Percentiles rank a stretch among this genome's conserved stretches.
phyloP scores from a whole-genome alignment of 2,797 vertebrate species.

The Peromyscus attwateri region DNA sequence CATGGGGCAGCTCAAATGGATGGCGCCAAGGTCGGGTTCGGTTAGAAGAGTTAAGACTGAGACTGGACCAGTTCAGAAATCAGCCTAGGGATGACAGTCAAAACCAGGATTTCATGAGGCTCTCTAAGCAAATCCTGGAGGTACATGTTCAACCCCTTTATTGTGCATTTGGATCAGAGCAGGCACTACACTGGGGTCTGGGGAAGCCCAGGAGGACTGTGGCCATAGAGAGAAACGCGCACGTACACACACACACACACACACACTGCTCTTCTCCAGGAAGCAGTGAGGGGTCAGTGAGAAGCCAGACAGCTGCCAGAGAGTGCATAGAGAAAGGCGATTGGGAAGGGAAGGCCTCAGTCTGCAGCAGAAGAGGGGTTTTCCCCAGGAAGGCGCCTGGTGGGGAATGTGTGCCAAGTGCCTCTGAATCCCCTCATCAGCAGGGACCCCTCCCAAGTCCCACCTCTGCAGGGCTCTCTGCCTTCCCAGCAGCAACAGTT shows the following conservation, averaged over 20 bases:
- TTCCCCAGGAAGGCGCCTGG: background rate
- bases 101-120: background rate
- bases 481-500: background rate
- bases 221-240: background rate
- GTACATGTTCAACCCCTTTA: background rate
- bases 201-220: background rate
- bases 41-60: background rate
- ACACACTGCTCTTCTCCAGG: background rate
- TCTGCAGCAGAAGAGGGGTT: background rate
- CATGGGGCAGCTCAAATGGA: background rate
- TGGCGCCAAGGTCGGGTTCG: background rate
- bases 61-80: background rate
- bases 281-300: background rate
- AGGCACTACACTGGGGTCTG: accelerated
- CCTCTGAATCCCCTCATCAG: background rate
- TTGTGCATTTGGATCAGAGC: background rate
- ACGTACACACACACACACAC: background rate
- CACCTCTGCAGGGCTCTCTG: background rate
- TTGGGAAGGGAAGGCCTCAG: background rate
- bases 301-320: background rate
- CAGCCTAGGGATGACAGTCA: background rate
- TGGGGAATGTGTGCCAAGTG: background rate
- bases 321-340: background rate
- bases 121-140: background rate
- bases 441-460: background rate